These are phyloP conservation scores for Neosalanx taihuensis DNA, from an alignment of 2,797 vertebrate genomes.

Conservation along the genomic window DNA sequence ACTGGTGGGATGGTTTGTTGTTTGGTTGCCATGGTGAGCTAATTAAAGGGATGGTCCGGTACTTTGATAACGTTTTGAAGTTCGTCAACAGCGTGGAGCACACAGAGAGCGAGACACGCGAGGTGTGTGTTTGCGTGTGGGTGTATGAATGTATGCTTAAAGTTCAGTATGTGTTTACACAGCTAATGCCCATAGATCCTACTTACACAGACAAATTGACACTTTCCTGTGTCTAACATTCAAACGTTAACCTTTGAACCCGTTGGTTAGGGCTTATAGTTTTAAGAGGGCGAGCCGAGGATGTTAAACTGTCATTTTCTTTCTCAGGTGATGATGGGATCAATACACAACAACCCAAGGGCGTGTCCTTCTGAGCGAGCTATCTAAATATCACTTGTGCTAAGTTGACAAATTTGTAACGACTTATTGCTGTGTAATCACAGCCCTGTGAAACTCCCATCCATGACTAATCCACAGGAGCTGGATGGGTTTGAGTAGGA, in stretches of 20 bases:
- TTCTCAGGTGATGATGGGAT: conserved; percentile 26
- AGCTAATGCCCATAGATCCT: background rate
- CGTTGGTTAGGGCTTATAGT: conserved; percentile 18
- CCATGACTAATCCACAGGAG: conserved; percentile 12
- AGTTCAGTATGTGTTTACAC: background rate
- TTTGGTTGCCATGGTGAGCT: background rate
- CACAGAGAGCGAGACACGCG: background rate
- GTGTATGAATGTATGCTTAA: background rate
- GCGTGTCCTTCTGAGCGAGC: background rate
- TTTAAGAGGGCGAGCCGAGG: no score
- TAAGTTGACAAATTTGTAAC: conserved; percentile 8
- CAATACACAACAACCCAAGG: conserved; percentile 9
- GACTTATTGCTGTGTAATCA: conserved; percentile 16
- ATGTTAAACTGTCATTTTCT: background rate
- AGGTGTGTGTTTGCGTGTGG: conserved; percentile 1
- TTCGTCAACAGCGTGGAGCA: background rate
- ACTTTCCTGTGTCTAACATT: background rate
- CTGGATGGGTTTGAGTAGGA: background rate
- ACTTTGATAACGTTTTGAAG: background rate
- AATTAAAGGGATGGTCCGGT: background rate
- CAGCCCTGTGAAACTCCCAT: conserved; percentile 3
- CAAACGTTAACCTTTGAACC: background rate
- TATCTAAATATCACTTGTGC: conserved; percentile 21
- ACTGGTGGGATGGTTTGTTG: background rate
- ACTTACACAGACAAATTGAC: conserved; percentile 6